Conservation (phyloP, 2,113 vertebrate species). For the Mungos mungo region DNA sequence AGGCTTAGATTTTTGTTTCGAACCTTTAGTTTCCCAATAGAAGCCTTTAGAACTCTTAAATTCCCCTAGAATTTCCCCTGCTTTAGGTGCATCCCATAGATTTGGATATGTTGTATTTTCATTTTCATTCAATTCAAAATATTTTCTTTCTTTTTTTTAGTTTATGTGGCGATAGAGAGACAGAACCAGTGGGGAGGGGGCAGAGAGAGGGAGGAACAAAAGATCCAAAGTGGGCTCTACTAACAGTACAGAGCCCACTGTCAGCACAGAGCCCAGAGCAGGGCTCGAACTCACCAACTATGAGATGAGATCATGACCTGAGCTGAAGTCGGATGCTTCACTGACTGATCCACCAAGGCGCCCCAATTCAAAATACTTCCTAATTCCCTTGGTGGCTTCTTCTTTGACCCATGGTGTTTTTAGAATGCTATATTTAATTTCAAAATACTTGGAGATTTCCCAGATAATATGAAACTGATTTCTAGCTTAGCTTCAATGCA, state of each 20-base stretch:
- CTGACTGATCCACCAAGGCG: no score
- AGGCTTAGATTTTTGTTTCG: background rate
- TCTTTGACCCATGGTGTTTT: background rate
- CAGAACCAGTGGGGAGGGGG: no score
- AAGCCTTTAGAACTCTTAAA: background rate
- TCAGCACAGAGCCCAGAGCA: no score
- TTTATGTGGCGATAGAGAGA: no score
- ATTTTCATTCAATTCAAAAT: constrained; percentile 21
- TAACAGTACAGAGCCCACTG: no score
- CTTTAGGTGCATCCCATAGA: background rate
- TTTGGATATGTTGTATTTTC: background rate
- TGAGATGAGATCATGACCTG: no score
- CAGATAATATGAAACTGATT: background rate
- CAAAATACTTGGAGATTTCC: background rate
- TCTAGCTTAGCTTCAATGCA: background rate
- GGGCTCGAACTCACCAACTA: no score
- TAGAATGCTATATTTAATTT: constrained; percentile 16
- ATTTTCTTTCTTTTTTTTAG: background rate
- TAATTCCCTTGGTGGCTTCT: background rate
- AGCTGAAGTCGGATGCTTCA: no score
- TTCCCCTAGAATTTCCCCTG: background rate
- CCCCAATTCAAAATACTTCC: background rate
- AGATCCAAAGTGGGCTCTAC: no score
- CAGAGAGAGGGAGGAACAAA: no score
- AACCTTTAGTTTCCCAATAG: background rate